Base-by-base conservation (phyloP, 2,797 vertebrate species). In the Austrolebias charrua region DNA sequence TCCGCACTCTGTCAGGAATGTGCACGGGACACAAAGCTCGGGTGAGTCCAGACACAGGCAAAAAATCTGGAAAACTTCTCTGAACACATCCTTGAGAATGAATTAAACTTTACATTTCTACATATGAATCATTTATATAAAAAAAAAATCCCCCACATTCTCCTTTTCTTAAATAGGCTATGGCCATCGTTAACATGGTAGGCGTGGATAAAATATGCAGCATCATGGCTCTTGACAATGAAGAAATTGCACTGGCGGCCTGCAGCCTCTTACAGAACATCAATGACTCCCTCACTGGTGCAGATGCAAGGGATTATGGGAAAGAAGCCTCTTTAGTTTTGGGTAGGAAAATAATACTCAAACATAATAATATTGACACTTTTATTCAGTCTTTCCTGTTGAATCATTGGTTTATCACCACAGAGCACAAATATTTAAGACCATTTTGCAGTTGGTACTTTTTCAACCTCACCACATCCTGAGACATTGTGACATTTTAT, bases 1-100 rank as follows among this genome's bases (percentile, higher is more conserved):
- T 98, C 58, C 93, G 98, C 59, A 98, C 97, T 0, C 83, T 99
- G 62, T 95, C 97, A 0, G 96, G 94, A 82, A 94, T 99, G 94
- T 97, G 97, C 80, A 93, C 92, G 0, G 95, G 95, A 60, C 98
- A 99, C 78, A 94, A 91, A 79, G 95, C 97, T 19, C 90, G 97
- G 82, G 97, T 99, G 75, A 64, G 40, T 58, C 24, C 54, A 50
- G 19, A 19, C 4, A 20, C 60, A 38, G 8, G 16, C 8, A 55
- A 49, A 63, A 5, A n/a, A 14, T 68, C 24, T 24, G 4, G 18
- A 14, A 44, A 50, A 4, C 48, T 29, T 10, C 16, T 16, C 16
- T 31, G 4, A 38, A 3, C 11, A 40, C 38, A 13, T 6, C 31
- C 31, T 33, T 33, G 31, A 33, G 7, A 33, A 9, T 6, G 31